Conservation (phyloP, 1,140 invertebrate species). For the Gonioctena quinquepunctata region DNA sequence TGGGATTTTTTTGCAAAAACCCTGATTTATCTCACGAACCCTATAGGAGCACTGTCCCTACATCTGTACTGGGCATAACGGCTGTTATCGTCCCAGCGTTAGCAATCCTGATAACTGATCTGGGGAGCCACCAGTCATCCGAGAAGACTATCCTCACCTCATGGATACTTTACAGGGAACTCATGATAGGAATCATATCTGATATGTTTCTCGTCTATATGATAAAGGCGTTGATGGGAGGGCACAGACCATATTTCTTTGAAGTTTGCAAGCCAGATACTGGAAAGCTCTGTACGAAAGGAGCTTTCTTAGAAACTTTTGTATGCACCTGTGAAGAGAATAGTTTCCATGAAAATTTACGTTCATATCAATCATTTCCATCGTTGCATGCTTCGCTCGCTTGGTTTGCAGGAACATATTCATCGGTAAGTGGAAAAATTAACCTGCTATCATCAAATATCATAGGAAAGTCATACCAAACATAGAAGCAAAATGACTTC, state of each 20-base stretch:
- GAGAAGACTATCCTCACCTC: neutral
- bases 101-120: slow-evolving; percentile 35
- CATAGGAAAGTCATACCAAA: too few relatives aligned
- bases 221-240: slow-evolving; percentile 66
- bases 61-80: slow-evolving; percentile 49
- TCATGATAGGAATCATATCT: slow-evolving; percentile 14
- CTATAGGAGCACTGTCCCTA: slow-evolving; percentile 63
- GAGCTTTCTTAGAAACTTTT: slow-evolving; percentile 65
- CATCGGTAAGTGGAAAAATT: slow-evolving; percentile 66
- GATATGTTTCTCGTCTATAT: slow-evolving; percentile 57
- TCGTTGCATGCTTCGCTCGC: slow-evolving; percentile 76
- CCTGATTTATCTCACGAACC: slow-evolving; percentile 64
- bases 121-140: slow-evolving; percentile 15
- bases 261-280: slow-evolving; percentile 69
- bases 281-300: slow-evolving; percentile 61
- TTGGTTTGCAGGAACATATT: slow-evolving; percentile 67
- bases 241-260: slow-evolving; percentile 73
- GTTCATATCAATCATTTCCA: slow-evolving; percentile 78
- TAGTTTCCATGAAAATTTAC: slow-evolving; percentile 60
- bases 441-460: too few relatives aligned
- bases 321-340: slow-evolving; percentile 66
- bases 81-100: slow-evolving; percentile 49
- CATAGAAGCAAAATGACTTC: too few relatives aligned
- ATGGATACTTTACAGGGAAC: neutral
- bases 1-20: slow-evolving; percentile 67